Base-by-base conservation (phyloP, 2,888 invertebrate species). In the Polymixis flavicincta region DNA sequence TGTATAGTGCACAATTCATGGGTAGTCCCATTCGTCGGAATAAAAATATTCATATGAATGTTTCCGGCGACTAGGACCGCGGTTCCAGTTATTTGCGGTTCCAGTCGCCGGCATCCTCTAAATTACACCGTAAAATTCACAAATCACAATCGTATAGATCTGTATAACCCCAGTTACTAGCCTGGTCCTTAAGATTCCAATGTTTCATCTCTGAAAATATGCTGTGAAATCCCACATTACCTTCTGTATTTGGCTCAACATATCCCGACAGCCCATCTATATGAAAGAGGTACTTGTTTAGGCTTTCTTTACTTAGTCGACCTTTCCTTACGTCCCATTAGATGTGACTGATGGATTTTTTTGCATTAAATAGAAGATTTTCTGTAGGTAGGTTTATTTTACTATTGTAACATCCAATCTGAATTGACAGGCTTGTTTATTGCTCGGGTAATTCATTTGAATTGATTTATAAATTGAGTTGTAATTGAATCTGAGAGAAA, bases 261-360 rank as follows among this genome's bases (percentile, higher is more conserved):
- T 57, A 76, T 76, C 72, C 64, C 11, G 42, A 17, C n/a, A 71
- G 17, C 50, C 63, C 42, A 37, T 57, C 63, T 79, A 79, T 50
- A 72, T 76, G 72, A 79, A 64, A 45, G 7, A 64, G 57, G 42
- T 76, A 79, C 45, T 72, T 80, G 73, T 76, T 72, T 57, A 72
- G 73, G 72, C 22, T 64, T 77, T 80, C 48, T 77, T 80, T 73
- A 64, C 54, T 48, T 60, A 73, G 57, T 64, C 63, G 57, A 52
- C 80, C 57, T 63, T 76, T 32, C 17, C 63, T 72, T 45, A 80
- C 72, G 80, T 76, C 5, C 45, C 57, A 72, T 76, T 72, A 45
- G 3, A 64, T 19, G 22, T 76, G 80, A 79, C 25, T 63, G 63
- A 72, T 76, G 63, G 61, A 11, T 52, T 57, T 76, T 42, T 76